Base-by-base conservation (phyloP, 2,113 vertebrate genomes). In the Hippocampus barbouri region DNA sequence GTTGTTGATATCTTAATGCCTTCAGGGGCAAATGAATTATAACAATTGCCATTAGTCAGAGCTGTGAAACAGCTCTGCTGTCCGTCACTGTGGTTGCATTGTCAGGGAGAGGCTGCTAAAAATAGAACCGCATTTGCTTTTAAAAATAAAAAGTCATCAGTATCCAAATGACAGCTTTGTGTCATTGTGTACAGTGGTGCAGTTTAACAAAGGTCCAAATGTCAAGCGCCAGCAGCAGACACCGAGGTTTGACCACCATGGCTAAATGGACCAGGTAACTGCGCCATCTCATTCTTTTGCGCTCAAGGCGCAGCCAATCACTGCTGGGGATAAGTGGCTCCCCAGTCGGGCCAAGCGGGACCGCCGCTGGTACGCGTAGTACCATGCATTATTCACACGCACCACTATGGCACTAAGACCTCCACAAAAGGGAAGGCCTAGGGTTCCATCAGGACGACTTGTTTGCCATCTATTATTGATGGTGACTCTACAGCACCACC, bases 181-280 rank as follows among this genome's bases (percentile, higher is more conserved):
- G 86, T 86, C 87, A 68, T 88, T 41, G 86, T 82, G 86, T 85
- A 78, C 84, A 82, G 70, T 80, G 74, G 75, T 82, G 70, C 89
- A 90, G 87, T 91, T 89, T 89, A 89, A 86, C 79, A 74, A 78
- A 87, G 87, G 89, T 87, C 76, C 85, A 88, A 84, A 75, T 89
- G 84, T 85, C 82, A 90, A 91, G 84, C 83, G 86, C 73, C 82
- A 84, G 79, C 76, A 68, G 66, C 75, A 79, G 79, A 83, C 81
- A 88, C 87, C 90, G 87, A 89, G 85, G 89, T 89, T 77, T 80
- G 76, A 85, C 74, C 87, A 77, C 85, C 77, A 83, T 88, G 90
- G 83, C 79, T 90, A 93, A 93, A 93, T 91, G 90, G 82, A 83
- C 82, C 86, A 84, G 91, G 91, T 91, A 86, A 88, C 90, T 91